Percentiles rank a stretch among this genome's conserved stretches.
These are phyloP conservation scores for Drosophila vallismaia DNA, from an alignment of 2,888 invertebrate species.

Conservation along the genomic window DNA sequence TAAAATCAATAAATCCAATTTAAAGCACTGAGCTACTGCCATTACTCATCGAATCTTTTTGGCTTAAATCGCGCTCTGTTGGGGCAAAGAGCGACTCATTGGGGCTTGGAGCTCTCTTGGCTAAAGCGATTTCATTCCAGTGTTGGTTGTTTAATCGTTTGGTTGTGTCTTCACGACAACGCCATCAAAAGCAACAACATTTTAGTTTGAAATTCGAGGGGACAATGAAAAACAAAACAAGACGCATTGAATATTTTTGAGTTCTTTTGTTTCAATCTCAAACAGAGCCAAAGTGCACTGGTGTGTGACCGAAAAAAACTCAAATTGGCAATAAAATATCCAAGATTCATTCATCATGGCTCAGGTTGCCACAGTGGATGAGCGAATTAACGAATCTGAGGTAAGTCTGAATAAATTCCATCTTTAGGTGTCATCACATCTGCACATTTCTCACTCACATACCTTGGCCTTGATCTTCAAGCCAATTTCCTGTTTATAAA, in stretches of 20 bases:
- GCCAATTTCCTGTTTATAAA: conserved; percentile 24
- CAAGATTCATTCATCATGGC: conserved; percentile 65
- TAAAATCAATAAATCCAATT: conserved; percentile 41
- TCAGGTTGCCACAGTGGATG: conserved; percentile 60
- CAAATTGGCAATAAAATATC: conserved; percentile 18
- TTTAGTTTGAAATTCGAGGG: conserved; percentile 33
- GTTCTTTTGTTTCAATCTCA: conserved; percentile 19
- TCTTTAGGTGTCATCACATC: conserved; percentile 9
- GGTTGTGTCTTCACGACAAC: conserved; percentile 80
- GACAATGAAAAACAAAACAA: conserved; percentile 28
- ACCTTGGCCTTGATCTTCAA: conserved; percentile 38
- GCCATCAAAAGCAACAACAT: conserved; percentile 39
- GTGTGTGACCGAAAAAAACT: conserved; percentile 58
- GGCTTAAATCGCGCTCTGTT: conserved; percentile 4
- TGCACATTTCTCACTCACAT: conserved; percentile 1
- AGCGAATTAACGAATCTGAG: conserved; percentile 73
- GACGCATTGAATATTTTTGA: conserved; percentile 25
- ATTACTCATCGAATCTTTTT: conserved; percentile 56
- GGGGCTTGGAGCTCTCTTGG: conserved; percentile 16
- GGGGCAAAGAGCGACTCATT: conserved; percentile 20
- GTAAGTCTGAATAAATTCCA: conserved; percentile 51
- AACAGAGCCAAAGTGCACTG: conserved; percentile 33
- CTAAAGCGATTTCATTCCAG: conserved; percentile 68
- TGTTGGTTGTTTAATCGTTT: conserved; percentile 80
- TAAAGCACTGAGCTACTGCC: conserved; percentile 6